Evolutionary conservation across 2,888 invertebrate species (phyloP), one percentile per base, ranked within the genome.

Genomic region (Drosophila nr. perissopoda): DNA sequence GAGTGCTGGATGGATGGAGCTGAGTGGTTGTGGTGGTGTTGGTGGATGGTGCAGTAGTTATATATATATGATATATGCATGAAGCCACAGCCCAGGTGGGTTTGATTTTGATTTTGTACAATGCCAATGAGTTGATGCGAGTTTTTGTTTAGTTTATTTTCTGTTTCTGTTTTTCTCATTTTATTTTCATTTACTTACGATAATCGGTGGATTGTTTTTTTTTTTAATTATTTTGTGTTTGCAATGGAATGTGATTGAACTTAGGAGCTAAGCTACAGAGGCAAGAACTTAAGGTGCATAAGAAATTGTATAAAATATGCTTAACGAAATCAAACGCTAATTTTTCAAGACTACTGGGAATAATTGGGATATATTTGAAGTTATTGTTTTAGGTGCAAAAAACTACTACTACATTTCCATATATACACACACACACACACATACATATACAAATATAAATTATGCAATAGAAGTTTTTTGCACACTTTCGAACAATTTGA

Each of bases 391-490:
- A 69, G 67, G 75, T 80, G 87, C 91, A 91, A 91, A 91, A 90
- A 89, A 87, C 82, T 73, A 89, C 87, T 78, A 82, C 76, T 87
- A 83, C 83, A 73, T 25, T 31, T 27, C 31, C 49, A 71, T 58
- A 65, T 57, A 36, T 1, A 49, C 8, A 36, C 7, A 49, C 8
- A 74, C 58, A 81, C 71, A 75, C 58, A 79, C 52, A 77, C 68
- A 72, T 38, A 77, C 31, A 68, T 67, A 69, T 54, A 69, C 56
- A 73, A 73, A 67, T 58, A 67, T 84, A 72, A 84, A 73, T 78
- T 56, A 73, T 75, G 90, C 80, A 89, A 83, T 90, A 83, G 91
- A 84, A 90, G 91, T 82, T 83, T 91, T 91, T 89, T 92, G 91
- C 92, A 91, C 89, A 54, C 73, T 76, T 80, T 64, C 63, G 27